Conservation (phyloP, 2,113 vertebrate genomes). For the Phyllostomus hastatus region DNA sequence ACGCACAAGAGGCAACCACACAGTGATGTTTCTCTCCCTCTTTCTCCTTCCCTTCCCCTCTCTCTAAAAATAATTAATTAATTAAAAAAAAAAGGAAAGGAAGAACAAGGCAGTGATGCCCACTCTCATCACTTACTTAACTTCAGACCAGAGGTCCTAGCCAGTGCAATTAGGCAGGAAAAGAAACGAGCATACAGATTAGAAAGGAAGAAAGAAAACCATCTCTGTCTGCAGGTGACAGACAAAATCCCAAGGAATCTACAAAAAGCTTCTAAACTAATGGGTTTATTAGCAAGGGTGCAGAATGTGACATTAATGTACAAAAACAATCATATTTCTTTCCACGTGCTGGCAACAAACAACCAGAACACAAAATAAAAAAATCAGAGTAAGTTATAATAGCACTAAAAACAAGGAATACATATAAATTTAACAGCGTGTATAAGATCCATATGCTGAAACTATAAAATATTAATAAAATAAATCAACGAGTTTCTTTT, state of each 20-base stretch:
- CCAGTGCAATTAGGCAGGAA: no score
- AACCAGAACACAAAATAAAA: background rate
- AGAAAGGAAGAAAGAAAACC: no score
- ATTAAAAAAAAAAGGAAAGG: no score
- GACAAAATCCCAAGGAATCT: background rate
- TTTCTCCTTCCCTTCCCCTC: no score
- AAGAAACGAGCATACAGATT: no score
- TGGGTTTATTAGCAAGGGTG: background rate
- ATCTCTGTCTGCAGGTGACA: background rate
- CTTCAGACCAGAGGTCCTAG: no score
- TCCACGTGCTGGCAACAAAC: background rate
- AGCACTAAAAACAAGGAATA: background rate
- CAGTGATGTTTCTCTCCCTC: no score
- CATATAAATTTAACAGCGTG: background rate
- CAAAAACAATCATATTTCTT: background rate
- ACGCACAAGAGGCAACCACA: no score
- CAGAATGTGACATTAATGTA: background rate
- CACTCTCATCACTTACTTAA: no score
- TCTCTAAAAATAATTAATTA: no score
- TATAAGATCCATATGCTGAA: background rate
- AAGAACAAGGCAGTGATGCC: background rate
- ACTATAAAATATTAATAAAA: no score
- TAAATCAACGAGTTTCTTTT: no score
- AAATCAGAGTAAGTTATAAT: background rate
- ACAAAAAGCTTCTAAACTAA: background rate